Percentiles rank a stretch among this genome's conserved stretches.
Conservation (phyloP, 2,888 invertebrate genomes). For the Epinotia ramella region DNA sequence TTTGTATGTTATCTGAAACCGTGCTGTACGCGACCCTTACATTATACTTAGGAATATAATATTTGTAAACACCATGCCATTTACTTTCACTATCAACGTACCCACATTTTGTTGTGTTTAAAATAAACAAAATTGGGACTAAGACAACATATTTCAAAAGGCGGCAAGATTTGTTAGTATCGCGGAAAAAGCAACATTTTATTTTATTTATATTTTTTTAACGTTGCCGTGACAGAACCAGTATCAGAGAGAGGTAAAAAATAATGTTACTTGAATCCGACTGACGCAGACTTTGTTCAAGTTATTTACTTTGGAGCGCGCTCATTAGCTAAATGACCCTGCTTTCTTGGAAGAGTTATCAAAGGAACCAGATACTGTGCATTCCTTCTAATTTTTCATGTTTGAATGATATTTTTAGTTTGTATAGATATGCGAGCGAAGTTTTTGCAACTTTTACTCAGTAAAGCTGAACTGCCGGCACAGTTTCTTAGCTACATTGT, state of each 20-base stretch:
- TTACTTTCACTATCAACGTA: not conserved
- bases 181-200: constrained; percentile 55
- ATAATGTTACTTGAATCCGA: constrained; percentile 65
- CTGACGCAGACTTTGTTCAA: constrained; percentile 76
- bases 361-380: constrained; percentile 59
- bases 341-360: constrained; percentile 75
- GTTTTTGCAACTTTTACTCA: constrained; percentile 13
- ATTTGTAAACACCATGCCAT: not conserved
- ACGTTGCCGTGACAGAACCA: constrained; percentile 58
- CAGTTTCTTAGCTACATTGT: constrained; percentile 28
- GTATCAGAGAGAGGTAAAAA: constrained; percentile 74
- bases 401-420: not conserved
- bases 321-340: constrained; percentile 82
- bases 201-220: constrained; percentile 56
- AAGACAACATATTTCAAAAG: constrained; percentile 37
- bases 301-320: constrained; percentile 77
- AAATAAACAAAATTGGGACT: constrained; percentile 14
- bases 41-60: not conserved
- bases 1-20: not conserved
- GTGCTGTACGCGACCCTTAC: too few relatives aligned
- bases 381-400: constrained; percentile 40
- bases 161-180: constrained; percentile 39
- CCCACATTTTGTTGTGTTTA: not conserved
- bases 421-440: not conserved
- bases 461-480: constrained; percentile 4